Evolutionary conservation across 2,888 invertebrate genomes (phyloP).

Genomic region (Arge pagana): DNA sequence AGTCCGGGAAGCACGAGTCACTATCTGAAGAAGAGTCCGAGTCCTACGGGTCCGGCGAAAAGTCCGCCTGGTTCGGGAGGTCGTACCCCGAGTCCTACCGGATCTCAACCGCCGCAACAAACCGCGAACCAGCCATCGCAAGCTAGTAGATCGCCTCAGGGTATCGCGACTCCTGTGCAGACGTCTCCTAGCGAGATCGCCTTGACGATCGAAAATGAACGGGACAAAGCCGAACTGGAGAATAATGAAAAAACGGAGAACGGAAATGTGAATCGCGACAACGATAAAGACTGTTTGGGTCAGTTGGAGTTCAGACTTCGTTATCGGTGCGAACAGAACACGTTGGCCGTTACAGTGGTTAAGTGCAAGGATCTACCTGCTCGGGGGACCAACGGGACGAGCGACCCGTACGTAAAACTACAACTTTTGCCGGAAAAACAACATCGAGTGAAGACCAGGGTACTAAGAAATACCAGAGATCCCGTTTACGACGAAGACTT

Average conservation of each 20-base stretch:
- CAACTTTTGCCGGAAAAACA: constrained; percentile 97
- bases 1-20: constrained; percentile 83
- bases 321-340: constrained; percentile 89
- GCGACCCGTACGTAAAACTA: constrained; percentile 97
- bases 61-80: constrained; percentile 63
- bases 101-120: constrained; percentile 39
- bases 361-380: constrained; percentile 88
- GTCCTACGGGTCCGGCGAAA: constrained; percentile 73
- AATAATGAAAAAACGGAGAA: constrained; percentile 64
- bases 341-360: constrained; percentile 89
- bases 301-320: constrained; percentile 87
- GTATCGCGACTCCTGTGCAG: constrained; percentile 46
- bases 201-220: constrained; percentile 60
- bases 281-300: constrained; percentile 71
- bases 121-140: constrained; percentile 38
- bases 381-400: constrained; percentile 79
- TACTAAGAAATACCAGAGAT: constrained; percentile 92
- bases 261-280: constrained; percentile 61
- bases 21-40: constrained; percentile 91
- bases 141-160: constrained; percentile 44
- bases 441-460: constrained; percentile 95
- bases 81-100: constrained; percentile 52
- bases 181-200: constrained; percentile 55
- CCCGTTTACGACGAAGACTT: constrained; percentile 99
- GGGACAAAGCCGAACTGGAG: constrained; percentile 64